Evolutionary conservation across 1,140 invertebrate genomes (phyloP).

Genomic region (Nylanderia fulva): DNA sequence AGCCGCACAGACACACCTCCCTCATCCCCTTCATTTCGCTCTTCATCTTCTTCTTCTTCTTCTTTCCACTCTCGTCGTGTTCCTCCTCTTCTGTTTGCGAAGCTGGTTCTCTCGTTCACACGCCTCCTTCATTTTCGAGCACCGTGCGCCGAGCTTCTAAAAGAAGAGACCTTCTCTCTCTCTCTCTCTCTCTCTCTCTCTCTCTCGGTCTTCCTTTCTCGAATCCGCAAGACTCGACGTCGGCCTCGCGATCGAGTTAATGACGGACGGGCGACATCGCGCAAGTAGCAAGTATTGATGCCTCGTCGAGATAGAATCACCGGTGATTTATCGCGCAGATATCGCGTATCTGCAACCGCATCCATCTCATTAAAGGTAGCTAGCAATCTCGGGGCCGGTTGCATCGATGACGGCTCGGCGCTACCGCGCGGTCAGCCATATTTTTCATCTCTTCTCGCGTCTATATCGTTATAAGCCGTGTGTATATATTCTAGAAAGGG

Average conservation of each 20-base stretch:
- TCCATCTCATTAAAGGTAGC: constrained; percentile 59
- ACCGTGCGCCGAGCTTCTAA: constrained; percentile 56
- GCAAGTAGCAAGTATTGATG: constrained; percentile 44
- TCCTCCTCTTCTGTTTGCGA: constrained; percentile 37
- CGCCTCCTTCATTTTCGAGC: constrained; percentile 71
- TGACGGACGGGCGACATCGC: constrained; percentile 58
- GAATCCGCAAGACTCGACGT: neutral
- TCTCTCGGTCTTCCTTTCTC: neutral
- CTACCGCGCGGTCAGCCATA: constrained; percentile 35
- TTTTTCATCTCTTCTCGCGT: constrained; percentile 49
- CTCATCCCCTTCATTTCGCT: constrained; percentile 62
- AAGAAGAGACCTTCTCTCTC: constrained; percentile 47
- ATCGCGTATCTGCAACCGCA: constrained; percentile 56
- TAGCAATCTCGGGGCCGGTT: constrained; percentile 48
- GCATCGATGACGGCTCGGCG: constrained; percentile 49
- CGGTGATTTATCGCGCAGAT: constrained; percentile 56
- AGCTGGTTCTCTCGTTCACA: constrained; percentile 72
- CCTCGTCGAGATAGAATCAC: constrained; percentile 52
- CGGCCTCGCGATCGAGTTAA: constrained; percentile 50
- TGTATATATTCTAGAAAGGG: neutral
- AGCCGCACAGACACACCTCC: constrained; percentile 73
- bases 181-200: constrained; percentile 24
- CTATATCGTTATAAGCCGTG: neutral
- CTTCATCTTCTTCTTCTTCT: constrained; percentile 49
- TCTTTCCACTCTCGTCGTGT: too few relatives aligned